phyloP scores from a whole-genome alignment of 2,888 invertebrate genomes.

The Dasysyrphus albostriatus region DNA sequence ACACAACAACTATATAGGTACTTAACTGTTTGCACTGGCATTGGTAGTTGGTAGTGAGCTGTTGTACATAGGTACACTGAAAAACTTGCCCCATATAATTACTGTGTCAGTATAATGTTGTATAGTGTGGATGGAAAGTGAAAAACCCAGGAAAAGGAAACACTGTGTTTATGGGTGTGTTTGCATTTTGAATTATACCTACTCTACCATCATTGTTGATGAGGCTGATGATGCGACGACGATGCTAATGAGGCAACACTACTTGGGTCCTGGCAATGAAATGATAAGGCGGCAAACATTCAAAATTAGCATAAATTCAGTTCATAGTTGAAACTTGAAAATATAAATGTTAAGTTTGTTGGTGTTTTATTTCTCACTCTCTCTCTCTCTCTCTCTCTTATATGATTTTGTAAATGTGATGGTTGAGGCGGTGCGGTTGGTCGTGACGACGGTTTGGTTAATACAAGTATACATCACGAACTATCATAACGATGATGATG shows the following conservation, averaged over 20 bases:
- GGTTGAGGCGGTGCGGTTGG: background rate
- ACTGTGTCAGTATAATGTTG: conserved; percentile 19
- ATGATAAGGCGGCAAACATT: conserved; percentile 74
- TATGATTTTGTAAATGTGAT: background rate
- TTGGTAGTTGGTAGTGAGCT: background rate
- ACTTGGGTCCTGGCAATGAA: conserved; percentile 52
- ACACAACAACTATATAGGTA: conserved; percentile 64
- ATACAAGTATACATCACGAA: background rate
- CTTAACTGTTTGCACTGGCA: conserved; percentile 23
- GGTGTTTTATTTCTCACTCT: conserved; percentile 37
- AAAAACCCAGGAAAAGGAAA: conserved; percentile 17
- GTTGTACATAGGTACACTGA: conserved; percentile 1
- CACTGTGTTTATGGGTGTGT: conserved; percentile 54
- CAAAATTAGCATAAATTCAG: conserved; percentile 75
- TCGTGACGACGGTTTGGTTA: conserved; percentile 5
- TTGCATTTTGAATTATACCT: conserved; percentile 70
- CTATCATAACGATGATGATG: conserved; percentile 27
- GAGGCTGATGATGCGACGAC: conserved; percentile 71
- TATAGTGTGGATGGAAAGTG: background rate
- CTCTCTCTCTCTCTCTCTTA: no score
- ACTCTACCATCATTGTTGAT: conserved; percentile 68
- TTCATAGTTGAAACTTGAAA: conserved; percentile 64
- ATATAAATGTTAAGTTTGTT: conserved; percentile 56
- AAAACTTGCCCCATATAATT: conserved; percentile 69
- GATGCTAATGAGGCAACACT: conserved; percentile 66